These are phyloP conservation scores for Panurus biarmicus DNA, from an alignment of 2,113 vertebrate genomes.

Conservation along the genomic window DNA sequence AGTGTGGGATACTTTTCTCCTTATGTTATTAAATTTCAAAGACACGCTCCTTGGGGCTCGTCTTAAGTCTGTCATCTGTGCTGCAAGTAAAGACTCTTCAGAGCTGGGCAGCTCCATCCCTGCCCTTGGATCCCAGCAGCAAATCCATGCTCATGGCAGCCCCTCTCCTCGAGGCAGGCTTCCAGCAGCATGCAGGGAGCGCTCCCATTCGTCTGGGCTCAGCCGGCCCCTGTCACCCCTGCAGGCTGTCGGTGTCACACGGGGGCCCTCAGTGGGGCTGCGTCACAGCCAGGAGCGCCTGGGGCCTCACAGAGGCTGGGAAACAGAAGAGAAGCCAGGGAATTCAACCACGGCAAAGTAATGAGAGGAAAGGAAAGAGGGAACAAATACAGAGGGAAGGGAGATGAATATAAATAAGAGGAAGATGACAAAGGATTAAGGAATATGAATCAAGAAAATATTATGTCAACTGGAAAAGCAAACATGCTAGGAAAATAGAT, in stretches of 20 bases:
- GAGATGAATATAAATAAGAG: not conserved
- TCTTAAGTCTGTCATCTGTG: constrained; percentile 47
- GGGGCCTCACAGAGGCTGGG: not conserved
- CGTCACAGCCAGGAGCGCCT: not conserved
- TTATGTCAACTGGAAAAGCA: not conserved
- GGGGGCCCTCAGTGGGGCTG: not conserved
- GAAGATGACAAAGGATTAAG: not conserved
- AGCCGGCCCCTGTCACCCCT: constrained; percentile 14
- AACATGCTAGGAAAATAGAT: not conserved
- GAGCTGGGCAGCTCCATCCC: not conserved
- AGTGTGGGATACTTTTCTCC: constrained; percentile 27
- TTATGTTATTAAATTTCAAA: constrained; percentile 56
- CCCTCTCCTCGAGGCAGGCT: not conserved
- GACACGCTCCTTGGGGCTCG: constrained; percentile 13
- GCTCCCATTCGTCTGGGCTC: not conserved
- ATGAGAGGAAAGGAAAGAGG: not conserved
- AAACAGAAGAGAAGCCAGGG: not conserved
- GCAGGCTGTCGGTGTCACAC: not conserved
- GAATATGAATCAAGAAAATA: not conserved
- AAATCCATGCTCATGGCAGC: constrained; percentile 33
- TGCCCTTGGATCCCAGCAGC: constrained; percentile 20
- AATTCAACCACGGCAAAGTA: not conserved
- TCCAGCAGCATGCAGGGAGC: not conserved
- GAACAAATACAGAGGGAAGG: not conserved
- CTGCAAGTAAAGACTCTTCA: constrained; percentile 27